Evolutionary conservation across 1,140 invertebrate species (phyloP).

Genomic region (Nymphalis io): DNA sequence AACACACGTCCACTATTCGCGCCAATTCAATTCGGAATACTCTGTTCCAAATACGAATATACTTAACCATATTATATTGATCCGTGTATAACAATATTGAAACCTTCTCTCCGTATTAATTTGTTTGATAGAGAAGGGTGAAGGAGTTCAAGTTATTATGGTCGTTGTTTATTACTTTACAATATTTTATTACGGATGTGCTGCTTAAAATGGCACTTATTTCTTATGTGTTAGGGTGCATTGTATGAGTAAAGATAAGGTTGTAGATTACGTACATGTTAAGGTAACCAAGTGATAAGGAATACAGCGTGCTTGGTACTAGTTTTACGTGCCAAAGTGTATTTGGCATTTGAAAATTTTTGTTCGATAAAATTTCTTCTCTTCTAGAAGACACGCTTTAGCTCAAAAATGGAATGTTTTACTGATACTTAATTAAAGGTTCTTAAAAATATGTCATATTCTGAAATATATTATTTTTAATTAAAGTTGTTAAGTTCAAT

Average conservation of each 20-base stretch:
- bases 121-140: constrained; percentile 28
- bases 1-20: constrained; percentile 50
- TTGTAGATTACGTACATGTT: constrained; percentile 56
- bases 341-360: too few relatives aligned
- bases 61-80: constrained; percentile 43
- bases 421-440: too few relatives aligned
- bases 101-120: constrained; percentile 13
- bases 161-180: constrained; percentile 27
- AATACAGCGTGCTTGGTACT: constrained; percentile 47
- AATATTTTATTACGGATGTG: constrained; percentile 22
- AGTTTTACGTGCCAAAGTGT: too few relatives aligned
- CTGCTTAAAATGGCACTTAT: constrained; percentile 39
- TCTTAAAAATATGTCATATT: too few relatives aligned
- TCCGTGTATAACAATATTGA: constrained; percentile 38
- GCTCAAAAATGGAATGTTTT: too few relatives aligned
- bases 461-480: too few relatives aligned
- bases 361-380: too few relatives aligned
- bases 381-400: too few relatives aligned
- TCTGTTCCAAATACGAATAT: constrained; percentile 62
- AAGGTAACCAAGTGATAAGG: constrained; percentile 60
- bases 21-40: constrained; percentile 42
- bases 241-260: constrained; percentile 26
- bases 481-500: too few relatives aligned
- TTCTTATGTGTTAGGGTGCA: constrained; percentile 8
- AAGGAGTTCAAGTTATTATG: constrained; percentile 46